Base-by-base conservation (phyloP, 2,888 invertebrate species). In the Acanthopleura granulata region DNA sequence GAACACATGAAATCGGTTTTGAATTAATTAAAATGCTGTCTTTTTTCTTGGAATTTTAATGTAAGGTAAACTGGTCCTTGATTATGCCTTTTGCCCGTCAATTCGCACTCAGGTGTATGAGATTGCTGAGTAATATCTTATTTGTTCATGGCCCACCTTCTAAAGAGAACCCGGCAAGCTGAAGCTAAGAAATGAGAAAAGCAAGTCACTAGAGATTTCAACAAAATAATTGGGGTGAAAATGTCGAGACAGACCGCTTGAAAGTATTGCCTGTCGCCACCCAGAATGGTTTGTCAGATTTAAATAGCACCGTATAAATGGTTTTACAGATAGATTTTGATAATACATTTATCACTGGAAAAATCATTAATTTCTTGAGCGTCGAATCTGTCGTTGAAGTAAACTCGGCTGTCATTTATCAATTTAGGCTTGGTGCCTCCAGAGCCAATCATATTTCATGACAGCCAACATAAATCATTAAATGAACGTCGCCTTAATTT, bases 321-420 rank as follows among this genome's bases (percentile, higher is more conserved):
- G 57, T 57, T 57, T 57, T n/a, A 22, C 18, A n/a, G 57, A 57
- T 57, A n/a, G n/a, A 22, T 57, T 57, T 57, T 57, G 57, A 57
- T 57, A 57, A 57, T 57, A n/a, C 12, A 4, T 66, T 66, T 66
- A 66, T 66, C 25, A 66, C 25, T 22, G 25, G 16, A 22, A 15
- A 22, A 27, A 66, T 66, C 25, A 66, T 66, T 66, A 66, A 66
- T 66, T 66, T 66, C 66, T 27, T 27, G 15, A 15, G 15, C 27
- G 16, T 66, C 29, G 22, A 57, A 66, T 6, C 16, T 27, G 66
- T 12, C 25, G 22, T 22, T 27, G 66, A 25, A 22, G 29, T 27
- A 66, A 66, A 57, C 57, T n/a, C 12, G 57, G 66, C 29, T 66
- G 25, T 66, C 66, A 66, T 66, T 66, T 27, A 66, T 66, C 66